Evolutionary conservation across 2,797 vertebrate genomes (phyloP).

Genomic region (Liasis olivaceus): DNA sequence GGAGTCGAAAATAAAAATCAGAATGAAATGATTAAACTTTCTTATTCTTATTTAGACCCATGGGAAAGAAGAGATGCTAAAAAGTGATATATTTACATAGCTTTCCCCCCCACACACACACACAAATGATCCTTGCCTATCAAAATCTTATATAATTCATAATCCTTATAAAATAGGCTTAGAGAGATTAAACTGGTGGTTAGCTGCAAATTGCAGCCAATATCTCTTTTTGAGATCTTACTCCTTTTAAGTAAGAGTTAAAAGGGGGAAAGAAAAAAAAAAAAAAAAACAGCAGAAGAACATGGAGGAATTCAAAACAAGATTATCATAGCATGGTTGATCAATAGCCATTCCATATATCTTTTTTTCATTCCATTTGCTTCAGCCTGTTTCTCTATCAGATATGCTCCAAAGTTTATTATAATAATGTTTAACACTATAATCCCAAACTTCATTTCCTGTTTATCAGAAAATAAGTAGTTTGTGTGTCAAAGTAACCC

Average conservation of each 20-base stretch:
- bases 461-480: conserved; percentile 40
- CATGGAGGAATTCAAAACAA: conserved; percentile 42
- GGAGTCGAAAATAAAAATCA: not conserved
- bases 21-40: not conserved
- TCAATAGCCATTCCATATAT: conserved; percentile 33
- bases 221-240: conserved; percentile 48
- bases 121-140: not conserved
- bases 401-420: conserved; percentile 40
- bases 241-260: not conserved
- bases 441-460: not conserved
- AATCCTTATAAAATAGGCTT: not conserved
- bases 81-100: not conserved
- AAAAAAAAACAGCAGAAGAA: not conserved
- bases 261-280: accelerated
- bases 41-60: not conserved
- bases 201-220: conserved; percentile 37
- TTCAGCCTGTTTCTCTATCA: conserved; percentile 30
- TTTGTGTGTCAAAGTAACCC: conserved; percentile 6
- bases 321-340: conserved; percentile 41
- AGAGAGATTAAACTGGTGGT: conserved; percentile 35
- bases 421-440: conserved; percentile 45
- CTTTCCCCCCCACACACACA: not conserved
- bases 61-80: not conserved
- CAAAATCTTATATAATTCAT: conserved; percentile 33
- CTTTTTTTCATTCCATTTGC: conserved; percentile 29